Conservation (phyloP, 1,140 invertebrate species). For the Pinna nobilis region DNA sequence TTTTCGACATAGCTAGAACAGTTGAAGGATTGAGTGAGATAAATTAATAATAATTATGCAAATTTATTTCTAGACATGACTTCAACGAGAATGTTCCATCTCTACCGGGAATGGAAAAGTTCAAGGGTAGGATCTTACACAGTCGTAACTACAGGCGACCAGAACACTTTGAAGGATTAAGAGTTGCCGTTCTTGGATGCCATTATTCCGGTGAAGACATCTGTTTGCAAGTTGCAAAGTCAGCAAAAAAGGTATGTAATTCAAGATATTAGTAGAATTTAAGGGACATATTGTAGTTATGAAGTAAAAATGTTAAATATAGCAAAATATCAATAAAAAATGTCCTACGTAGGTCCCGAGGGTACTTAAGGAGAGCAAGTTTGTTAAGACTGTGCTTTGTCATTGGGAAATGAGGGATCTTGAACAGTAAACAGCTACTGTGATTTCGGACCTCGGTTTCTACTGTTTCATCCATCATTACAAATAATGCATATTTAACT, state of each 20-base stretch:
- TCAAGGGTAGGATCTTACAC: constrained; percentile 83
- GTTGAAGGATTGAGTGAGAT: not conserved
- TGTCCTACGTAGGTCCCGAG: no score
- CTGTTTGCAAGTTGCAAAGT: constrained; percentile 83
- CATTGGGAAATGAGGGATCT: no score
- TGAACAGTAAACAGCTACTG: no score
- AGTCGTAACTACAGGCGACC: constrained; percentile 89
- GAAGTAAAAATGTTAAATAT: no score
- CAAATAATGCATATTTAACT: no score
- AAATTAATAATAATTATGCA: not conserved
- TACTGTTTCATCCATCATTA: no score
- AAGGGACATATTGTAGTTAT: no score
- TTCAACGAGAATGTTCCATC: constrained; percentile 68
- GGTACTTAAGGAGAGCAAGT: no score
- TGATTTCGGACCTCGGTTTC: no score
- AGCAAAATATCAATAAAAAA: no score
- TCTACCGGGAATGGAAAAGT: constrained; percentile 84
- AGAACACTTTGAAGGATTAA: constrained; percentile 80
- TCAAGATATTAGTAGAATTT: no score
- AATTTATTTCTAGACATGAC: not conserved
- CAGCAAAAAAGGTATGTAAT: constrained; percentile 54
- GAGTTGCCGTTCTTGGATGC: constrained; percentile 86
- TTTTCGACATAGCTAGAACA: not conserved
- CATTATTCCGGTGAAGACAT: constrained; percentile 89
- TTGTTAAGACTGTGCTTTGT: no score